A percentile compares a stretch with the other conserved stretches of the same genome.
Conservation (phyloP, 2,797 vertebrate genomes). For the Varecia variegata region DNA sequence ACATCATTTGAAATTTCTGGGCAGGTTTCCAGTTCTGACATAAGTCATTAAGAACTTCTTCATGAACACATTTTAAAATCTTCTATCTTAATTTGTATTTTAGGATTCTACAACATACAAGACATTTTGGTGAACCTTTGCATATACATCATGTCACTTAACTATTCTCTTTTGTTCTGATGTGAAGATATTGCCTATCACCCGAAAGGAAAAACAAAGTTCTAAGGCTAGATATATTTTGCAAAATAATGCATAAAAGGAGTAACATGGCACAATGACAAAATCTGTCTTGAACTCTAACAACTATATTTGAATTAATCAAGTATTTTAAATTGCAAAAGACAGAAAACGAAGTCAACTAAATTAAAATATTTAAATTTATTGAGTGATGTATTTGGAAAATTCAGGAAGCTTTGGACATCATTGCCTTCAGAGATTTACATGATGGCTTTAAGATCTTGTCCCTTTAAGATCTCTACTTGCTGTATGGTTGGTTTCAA, state of each 20-base stretch:
- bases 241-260: background rate
- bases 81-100: background rate
- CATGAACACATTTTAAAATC: background rate
- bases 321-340: background rate
- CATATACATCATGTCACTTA: background rate
- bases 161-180: background rate
- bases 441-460: background rate
- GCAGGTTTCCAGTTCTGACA: background rate
- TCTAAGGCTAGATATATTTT: background rate
- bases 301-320: background rate
- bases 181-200: background rate
- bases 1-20: background rate
- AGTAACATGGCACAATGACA: background rate
- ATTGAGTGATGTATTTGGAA: background rate
- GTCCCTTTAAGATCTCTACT: background rate
- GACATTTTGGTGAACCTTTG: background rate
- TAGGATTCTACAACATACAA: background rate
- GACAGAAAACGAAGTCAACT: background rate
- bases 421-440: background rate
- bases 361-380: background rate
- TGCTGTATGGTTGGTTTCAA: background rate
- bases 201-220: conserved; percentile 5
- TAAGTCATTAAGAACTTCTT: background rate
- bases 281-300: background rate
- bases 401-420: background rate